Evolutionary conservation across 2,888 invertebrate genomes (phyloP).

Genomic region (Drosophila pseudotalamancana): DNA sequence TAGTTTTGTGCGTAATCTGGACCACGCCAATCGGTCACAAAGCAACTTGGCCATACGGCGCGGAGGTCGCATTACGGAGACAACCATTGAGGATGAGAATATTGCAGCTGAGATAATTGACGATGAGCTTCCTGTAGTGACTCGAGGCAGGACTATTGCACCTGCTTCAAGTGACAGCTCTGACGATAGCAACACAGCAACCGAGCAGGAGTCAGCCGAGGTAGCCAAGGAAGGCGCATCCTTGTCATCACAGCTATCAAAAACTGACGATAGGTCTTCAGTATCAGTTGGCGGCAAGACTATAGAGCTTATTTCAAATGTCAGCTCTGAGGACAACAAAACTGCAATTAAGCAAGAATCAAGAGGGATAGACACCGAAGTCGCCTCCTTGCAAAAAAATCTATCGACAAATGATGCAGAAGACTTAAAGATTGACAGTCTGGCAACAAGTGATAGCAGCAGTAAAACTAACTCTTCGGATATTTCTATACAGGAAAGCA

Average conservation of each 20-base stretch:
- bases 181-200: constrained; percentile 54
- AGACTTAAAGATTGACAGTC: background rate
- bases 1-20: constrained; percentile 54
- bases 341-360: constrained; percentile 51
- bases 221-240: constrained; percentile 9
- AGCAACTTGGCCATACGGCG: constrained; percentile 49
- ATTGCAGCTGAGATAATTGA: constrained; percentile 59
- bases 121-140: constrained; percentile 34
- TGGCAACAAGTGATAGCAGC: background rate
- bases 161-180: constrained; percentile 26
- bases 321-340: constrained; percentile 41
- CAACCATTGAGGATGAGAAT: constrained; percentile 56
- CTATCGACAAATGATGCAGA: background rate
- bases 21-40: constrained; percentile 5
- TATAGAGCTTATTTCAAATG: constrained; percentile 27
- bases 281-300: constrained; percentile 30
- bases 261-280: constrained; percentile 42
- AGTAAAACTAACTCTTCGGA: constrained; percentile 5
- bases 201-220: constrained; percentile 53
- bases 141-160: constrained; percentile 39
- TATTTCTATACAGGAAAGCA: background rate
- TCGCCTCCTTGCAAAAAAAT: background rate
- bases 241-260: no score
- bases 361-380: constrained; percentile 23
- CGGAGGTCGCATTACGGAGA: constrained; percentile 49